Conservation (phyloP, 2,888 invertebrate genomes). For the Hanleya hanleyi region DNA sequence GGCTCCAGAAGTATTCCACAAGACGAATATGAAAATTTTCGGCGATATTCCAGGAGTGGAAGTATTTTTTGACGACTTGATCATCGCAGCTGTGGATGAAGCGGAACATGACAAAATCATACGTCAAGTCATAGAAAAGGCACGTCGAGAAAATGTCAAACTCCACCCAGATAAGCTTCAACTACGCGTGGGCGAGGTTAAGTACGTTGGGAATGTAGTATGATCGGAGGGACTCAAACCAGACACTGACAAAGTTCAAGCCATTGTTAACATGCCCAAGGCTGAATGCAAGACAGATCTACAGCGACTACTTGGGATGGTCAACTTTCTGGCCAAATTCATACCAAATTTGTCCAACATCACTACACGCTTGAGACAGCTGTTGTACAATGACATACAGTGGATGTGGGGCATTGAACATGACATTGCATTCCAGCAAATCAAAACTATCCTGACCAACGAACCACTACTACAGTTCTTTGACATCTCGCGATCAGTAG, state of each 20-base stretch:
- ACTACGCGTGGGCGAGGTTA: conserved; percentile 26
- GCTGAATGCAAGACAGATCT: conserved; percentile 26
- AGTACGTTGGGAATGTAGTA: conserved; percentile 36
- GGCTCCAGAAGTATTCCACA: conserved; percentile 37
- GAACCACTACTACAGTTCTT: conserved; percentile 35
- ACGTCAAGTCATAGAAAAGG: conserved; percentile 30
- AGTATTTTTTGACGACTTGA: conserved; percentile 37
- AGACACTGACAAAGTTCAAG: conserved; percentile 35
- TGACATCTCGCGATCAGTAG: conserved; percentile 9
- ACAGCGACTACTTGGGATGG: conserved; percentile 31
- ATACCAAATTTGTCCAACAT: conserved; percentile 38
- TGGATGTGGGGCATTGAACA: conserved; percentile 19
- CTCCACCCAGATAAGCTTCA: conserved; percentile 37
- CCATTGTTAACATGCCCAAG: conserved; percentile 36
- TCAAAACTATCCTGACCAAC: conserved; percentile 29
- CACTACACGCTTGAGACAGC: conserved; percentile 31
- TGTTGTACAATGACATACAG: conserved; percentile 26
- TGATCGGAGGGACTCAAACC: conserved; percentile 22
- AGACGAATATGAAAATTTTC: too few species aligned
- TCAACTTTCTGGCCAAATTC: conserved; percentile 34
- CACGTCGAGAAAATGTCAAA: conserved; percentile 25
- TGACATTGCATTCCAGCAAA: conserved; percentile 13
- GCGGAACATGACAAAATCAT: conserved; percentile 38
- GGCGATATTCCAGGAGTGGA: too few species aligned
- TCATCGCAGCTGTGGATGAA: conserved; percentile 33